phyloP scores from a whole-genome alignment of 2,113 vertebrate genomes.

The Bos indicus region DNA sequence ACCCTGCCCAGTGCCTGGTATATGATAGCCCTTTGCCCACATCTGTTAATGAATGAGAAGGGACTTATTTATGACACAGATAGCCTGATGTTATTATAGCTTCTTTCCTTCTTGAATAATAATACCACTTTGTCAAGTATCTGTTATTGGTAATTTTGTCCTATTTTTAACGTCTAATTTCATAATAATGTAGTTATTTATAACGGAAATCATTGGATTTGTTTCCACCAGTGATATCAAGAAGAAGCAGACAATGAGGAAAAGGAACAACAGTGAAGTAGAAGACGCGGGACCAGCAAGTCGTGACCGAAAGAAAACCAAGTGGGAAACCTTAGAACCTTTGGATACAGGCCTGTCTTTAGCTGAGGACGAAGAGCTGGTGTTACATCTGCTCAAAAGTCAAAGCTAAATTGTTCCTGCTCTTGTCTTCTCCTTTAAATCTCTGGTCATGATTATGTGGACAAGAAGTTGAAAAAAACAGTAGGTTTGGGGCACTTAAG shows the following conservation, averaged over 20 bases:
- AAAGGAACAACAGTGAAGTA: constrained; percentile 72
- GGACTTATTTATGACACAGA: not conserved
- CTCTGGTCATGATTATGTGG: constrained; percentile 44
- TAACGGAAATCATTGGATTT: constrained; percentile 78
- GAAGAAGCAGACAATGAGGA: constrained; percentile 72
- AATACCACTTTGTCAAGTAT: not conserved
- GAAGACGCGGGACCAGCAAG: constrained; percentile 49
- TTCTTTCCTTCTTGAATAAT: constrained; percentile 10
- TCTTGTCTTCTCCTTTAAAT: not conserved
- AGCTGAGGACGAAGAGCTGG: constrained; percentile 90
- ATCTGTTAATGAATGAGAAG: not conserved
- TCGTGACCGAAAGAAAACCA: constrained; percentile 77
- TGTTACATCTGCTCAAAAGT: constrained; percentile 85
- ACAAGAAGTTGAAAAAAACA: not conserved
- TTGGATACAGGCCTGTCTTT: constrained; percentile 90
- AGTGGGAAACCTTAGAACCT: constrained; percentile 70
- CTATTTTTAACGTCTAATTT: constrained; percentile 68
- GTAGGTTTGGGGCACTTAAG: not conserved
- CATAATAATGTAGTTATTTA: constrained; percentile 55
- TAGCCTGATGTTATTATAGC: not conserved
- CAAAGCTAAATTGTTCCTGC: constrained; percentile 72
- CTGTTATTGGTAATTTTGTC: not conserved
- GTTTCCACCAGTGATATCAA: constrained; percentile 77
- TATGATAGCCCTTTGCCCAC: not conserved
- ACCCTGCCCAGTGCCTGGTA: too few relatives aligned